Percentiles rank a stretch among this genome's conserved stretches.
These are phyloP conservation scores for Dastarcus helophoroides DNA, from an alignment of 2,888 invertebrate genomes.

Conservation along the genomic window DNA sequence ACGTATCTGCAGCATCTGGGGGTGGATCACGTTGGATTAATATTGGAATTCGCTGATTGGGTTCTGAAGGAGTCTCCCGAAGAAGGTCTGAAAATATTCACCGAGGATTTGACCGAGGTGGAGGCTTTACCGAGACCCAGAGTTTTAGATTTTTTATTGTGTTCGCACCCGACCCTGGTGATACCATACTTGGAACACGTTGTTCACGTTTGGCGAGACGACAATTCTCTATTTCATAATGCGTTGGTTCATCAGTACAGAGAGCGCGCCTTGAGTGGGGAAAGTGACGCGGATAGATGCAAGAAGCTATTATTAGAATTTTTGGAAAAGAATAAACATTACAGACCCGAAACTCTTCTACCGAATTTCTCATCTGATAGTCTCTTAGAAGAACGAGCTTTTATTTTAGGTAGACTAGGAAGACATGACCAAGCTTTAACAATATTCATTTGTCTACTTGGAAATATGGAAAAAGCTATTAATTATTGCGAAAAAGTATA, in stretches of 20 bases:
- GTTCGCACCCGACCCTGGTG: constrained; percentile 67
- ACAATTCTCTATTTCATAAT: constrained; percentile 78
- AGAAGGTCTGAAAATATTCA: constrained; percentile 81
- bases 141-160: constrained; percentile 79
- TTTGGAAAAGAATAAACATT: constrained; percentile 67
- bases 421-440: constrained; percentile 86
- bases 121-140: constrained; percentile 79
- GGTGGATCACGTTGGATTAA: constrained; percentile 68
- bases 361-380: constrained; percentile 75
- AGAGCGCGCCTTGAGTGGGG: constrained; percentile 45
- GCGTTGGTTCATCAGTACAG: constrained; percentile 81
- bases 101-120: constrained; percentile 77
- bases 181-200: constrained; percentile 94
- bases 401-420: constrained; percentile 84
- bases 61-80: constrained; percentile 76
- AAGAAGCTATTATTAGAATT: constrained; percentile 61
- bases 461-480: constrained; percentile 73
- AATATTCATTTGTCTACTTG: constrained; percentile 81
- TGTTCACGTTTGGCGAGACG: constrained; percentile 81
- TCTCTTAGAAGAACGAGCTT: constrained; percentile 85
- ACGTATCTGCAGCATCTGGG: constrained; percentile 86
- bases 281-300: constrained; percentile 24
- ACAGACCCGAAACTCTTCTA: constrained; percentile 77
- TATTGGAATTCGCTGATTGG: constrained; percentile 92
- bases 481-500: constrained; percentile 72